Conservation (phyloP, 2,113 vertebrate species). For the Sciurus niger region DNA sequence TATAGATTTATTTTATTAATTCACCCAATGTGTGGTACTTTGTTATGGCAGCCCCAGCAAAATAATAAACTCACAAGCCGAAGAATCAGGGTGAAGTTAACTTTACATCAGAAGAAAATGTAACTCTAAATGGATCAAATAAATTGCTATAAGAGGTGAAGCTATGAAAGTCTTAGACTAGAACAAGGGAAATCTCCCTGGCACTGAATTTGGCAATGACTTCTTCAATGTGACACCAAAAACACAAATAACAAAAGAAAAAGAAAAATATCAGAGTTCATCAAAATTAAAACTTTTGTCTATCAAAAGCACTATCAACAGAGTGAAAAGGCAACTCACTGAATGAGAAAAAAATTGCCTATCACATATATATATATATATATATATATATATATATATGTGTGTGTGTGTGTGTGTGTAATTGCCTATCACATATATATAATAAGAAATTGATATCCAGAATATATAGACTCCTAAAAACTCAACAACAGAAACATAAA, state of each 20-base stretch:
- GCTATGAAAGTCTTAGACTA: background rate
- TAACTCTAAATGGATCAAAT: background rate
- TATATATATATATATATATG: too few species aligned
- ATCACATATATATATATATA: background rate
- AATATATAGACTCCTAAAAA: background rate
- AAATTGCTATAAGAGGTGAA: background rate
- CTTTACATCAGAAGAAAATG: background rate
- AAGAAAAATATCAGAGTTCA: background rate
- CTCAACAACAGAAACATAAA: conserved; percentile 22
- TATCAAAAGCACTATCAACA: background rate
- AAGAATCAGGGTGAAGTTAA: background rate
- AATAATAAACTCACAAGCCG: background rate
- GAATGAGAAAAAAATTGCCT: background rate
- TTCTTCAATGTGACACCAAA: background rate
- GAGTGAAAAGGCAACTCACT: background rate
- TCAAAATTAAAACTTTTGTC: background rate
- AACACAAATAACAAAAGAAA: background rate
- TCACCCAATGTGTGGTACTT: background rate
- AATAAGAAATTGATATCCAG: background rate
- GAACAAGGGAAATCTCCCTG: background rate
- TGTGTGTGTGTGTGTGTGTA: too few species aligned
- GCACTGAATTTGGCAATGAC: background rate
- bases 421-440: background rate
- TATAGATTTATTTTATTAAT: background rate
- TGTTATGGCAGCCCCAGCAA: background rate